phyloP scores from a whole-genome alignment of 2,888 invertebrate genomes.

The Palloptera scutellata region DNA sequence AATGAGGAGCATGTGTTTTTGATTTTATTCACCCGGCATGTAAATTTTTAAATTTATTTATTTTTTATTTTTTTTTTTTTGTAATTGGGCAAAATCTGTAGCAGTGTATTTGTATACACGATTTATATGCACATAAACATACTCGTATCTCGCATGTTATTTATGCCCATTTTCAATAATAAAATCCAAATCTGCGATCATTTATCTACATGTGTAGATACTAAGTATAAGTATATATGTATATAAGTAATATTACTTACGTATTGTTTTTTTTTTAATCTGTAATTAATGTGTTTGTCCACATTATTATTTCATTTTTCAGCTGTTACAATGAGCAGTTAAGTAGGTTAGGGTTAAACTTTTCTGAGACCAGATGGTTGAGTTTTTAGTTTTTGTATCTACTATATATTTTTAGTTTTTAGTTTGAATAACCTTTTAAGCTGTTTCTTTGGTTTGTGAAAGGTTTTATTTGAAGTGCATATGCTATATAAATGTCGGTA shows the following conservation, averaged over 20 bases:
- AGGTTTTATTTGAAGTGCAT: neutral
- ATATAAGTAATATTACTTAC: neutral
- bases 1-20: no score
- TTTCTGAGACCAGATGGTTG: neutral
- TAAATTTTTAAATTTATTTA: neutral
- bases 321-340: constrained; percentile 23
- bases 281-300: constrained; percentile 15
- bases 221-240: neutral
- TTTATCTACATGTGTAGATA: constrained; percentile 6
- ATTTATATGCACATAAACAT: neutral
- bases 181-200: neutral
- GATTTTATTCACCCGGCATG: neutral
- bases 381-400: constrained; percentile 8
- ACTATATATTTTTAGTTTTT: neutral
- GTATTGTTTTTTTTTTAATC: constrained; percentile 9
- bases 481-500: neutral
- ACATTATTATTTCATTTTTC: constrained; percentile 8
- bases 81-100: neutral
- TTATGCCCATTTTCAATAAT: neutral
- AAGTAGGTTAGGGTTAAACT: constrained; percentile 37
- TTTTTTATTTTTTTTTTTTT: neutral
- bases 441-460: neutral
- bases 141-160: neutral
- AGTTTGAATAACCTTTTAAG: neutral
- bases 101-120: neutral